Base-by-base conservation (phyloP, 2,797 vertebrate genomes). In the Sebastes umbrosus region DNA sequence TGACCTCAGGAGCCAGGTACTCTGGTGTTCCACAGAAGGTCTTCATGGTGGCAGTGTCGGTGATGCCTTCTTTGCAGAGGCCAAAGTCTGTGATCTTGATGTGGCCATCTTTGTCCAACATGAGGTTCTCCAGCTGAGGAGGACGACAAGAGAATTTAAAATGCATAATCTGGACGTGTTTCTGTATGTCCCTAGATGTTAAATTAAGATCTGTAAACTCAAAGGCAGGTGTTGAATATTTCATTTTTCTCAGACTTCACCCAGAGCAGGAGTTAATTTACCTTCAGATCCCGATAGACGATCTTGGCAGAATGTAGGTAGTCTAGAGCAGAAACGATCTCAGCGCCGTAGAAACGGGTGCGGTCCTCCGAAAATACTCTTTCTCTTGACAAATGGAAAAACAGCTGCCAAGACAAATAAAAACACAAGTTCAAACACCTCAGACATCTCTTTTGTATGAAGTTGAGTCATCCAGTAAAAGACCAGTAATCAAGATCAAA, bases 361-460 rank as follows among this genome's bases (percentile, higher is more conserved):
- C 98, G 97, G 93, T 99, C 98, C 96, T 99, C 97, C n/a, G 98
- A 99, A 95, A 99, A 99, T 92, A 99, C 97, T 66, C 97, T 94
- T 91, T 99, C 98, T 97, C 98, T 97, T 79, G 97, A 99, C 97
- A 99, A 97, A 96, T 99, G 98, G 96, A 99, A 99, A 97, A 99
- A 99, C 93, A 99, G 96, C 98, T 99, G 97, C 2, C 0, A 2
- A 66, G 0, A 68, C 11, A 0, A 7, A 43, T 18, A 68, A 12
- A 24, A 24, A 43, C 0, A 27, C 0, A 11, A 57, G 29, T 52
- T 24, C 36, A 75, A 5, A 69, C 16, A 32, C 8, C 14, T 76
- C n/a, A 69, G 4, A 74, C 31, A 4, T 5, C 4, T 39, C 6
- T 5, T 8, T 20, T 12, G 14, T 29, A 2, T 39, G 6, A 34